Evolutionary conservation across 2,113 vertebrate species (phyloP).

Genomic region (Dipodomys stephensi): DNA sequence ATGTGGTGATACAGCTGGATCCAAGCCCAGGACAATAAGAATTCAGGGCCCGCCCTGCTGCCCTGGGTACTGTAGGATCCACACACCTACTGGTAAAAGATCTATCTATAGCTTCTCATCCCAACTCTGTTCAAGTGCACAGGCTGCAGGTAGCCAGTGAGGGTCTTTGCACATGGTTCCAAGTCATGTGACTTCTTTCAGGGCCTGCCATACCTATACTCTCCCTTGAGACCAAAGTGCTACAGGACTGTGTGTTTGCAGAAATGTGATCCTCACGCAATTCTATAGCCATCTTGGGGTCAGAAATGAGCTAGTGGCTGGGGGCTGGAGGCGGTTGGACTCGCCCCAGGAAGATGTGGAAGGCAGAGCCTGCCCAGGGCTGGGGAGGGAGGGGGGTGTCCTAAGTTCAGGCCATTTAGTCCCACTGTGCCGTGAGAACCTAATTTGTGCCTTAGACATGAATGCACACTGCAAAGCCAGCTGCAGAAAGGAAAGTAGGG

Average conservation of each 20-base stretch:
- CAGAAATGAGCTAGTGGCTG: not conserved
- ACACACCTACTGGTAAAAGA: too few species aligned
- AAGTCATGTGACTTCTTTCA: not conserved
- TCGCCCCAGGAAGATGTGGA: not conserved
- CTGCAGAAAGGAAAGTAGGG: not conserved
- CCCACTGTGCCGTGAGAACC: fast-evolving
- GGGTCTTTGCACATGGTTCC: not conserved
- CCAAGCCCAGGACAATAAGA: not conserved
- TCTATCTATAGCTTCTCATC: too few species aligned
- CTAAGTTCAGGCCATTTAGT: fast-evolving
- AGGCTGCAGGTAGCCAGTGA: not conserved
- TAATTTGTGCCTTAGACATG: not conserved
- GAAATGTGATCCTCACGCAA: not conserved
- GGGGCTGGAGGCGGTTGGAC: not conserved
- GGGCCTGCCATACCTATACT: not conserved
- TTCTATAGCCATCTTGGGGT: not conserved
- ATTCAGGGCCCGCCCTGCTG: not conserved
- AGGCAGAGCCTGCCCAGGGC: not conserved
- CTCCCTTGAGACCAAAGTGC: not conserved
- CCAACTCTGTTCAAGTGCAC: not conserved
- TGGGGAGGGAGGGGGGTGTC: not conserved
- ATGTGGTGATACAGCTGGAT: not conserved
- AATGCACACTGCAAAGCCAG: not conserved
- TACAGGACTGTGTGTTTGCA: not conserved
- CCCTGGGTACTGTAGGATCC: not conserved